Evolutionary conservation across 2,113 vertebrate species (phyloP), one percentile per base, ranked within the genome.

Genomic region (Mirza zaza): DNA sequence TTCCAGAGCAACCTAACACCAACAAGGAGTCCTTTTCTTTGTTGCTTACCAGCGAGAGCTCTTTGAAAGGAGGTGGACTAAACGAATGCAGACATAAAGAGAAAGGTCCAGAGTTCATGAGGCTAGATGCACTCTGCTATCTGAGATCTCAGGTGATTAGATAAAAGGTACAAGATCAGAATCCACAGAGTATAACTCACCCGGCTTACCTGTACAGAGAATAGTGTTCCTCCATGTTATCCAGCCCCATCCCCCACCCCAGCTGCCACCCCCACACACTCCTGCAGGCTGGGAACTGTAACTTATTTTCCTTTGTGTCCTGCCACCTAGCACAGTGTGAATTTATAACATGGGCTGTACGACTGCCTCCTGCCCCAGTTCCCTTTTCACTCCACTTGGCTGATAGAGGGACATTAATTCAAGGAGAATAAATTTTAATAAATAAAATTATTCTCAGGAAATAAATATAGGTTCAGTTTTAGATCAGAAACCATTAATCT

Each of bases 141-240:
- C 91, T 81, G 95, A 92, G 81, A 87, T 92, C 85, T 90, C 9
- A 67, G 81, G 84, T 3, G 68, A 96, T 95, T 87, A 96, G 97
- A 80, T 92, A 76, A 75, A 86, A 91, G 61, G 48, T 71, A 0
- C 23, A 50, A 63, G 57, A 70, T 20, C 45, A 76, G 81, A 91
- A 75, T 39, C 20, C 65, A 57, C 48, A 67, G 61, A 61, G 17
- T 18, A 39, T 65, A 82, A 80, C 68, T 76, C 27, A 21, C 3
- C 45, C 57, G 86, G 55, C n/a, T n/a, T 21, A 20, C 15, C 71
- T 59, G 67, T 3, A 55, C 57, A 73, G 27, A 85, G 71, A 80
- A 59, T 1, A 7, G 13, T 29, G 80, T 81, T 79, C 55, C 8
- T 86, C 1, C 2, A 2, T 36, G 71, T 42, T 77, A 65, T 5